Evolutionary conservation across 2,797 vertebrate species (phyloP).

Genomic region (Galago senegalensis): DNA sequence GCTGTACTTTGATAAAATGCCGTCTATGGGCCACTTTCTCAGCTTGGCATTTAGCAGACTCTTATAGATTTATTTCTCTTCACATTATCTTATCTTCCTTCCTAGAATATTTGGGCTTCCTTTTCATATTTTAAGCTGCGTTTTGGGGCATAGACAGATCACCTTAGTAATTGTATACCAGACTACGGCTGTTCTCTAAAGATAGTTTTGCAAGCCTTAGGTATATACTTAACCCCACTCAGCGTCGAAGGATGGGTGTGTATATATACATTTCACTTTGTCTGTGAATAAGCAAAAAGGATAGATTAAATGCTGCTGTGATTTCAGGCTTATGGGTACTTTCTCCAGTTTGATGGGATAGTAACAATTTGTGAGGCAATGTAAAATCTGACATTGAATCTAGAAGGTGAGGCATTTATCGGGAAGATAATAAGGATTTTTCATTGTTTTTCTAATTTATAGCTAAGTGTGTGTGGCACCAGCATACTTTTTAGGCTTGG

Average conservation of each 20-base stretch:
- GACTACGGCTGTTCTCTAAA: constrained; percentile 56
- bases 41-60: constrained; percentile 88
- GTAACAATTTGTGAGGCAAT: constrained; percentile 9
- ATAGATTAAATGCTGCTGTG: neutral
- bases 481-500: neutral
- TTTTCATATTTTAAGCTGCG: constrained; percentile 88
- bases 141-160: constrained; percentile 81
- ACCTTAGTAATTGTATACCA: constrained; percentile 78
- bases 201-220: constrained; percentile 78
- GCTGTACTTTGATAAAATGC: constrained; percentile 91
- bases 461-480: neutral
- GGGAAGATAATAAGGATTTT: neutral
- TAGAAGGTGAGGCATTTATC: neutral
- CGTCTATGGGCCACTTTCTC: constrained; percentile 87
- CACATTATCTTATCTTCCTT: constrained; percentile 89
- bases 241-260: constrained; percentile 37
- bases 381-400: neutral
- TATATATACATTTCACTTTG: neutral
- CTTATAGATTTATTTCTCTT: constrained; percentile 89
- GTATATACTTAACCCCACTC: constrained; percentile 64
- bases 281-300: constrained; percentile 27
- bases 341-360: neutral
- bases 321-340: neutral
- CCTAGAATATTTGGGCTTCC: constrained; percentile 87
- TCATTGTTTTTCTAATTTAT: constrained; percentile 26